phyloP scores from a whole-genome alignment of 2,797 vertebrate genomes.

The Buphagus erythrorhynchus region DNA sequence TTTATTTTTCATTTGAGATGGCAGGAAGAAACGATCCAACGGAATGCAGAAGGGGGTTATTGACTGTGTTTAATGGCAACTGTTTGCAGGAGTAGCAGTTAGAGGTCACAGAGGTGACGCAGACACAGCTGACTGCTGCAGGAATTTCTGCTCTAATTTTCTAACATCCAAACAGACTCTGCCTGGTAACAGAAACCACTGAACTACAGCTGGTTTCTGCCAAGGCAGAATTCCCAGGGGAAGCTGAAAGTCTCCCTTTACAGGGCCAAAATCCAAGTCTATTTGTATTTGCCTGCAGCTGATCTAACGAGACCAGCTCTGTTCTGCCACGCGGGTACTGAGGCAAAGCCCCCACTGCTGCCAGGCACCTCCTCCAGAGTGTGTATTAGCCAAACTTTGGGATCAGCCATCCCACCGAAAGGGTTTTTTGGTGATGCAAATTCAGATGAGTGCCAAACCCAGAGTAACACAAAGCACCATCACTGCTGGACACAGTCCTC shows the following conservation, averaged over 20 bases:
- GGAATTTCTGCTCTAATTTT: neutral
- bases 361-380: neutral
- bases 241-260: neutral
- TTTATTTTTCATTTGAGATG: constrained; percentile 36
- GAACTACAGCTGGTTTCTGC: neutral
- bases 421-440: neutral
- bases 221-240: neutral
- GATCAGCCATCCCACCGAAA: neutral
- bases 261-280: neutral
- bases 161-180: neutral
- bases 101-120: neutral
- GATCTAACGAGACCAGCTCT: neutral
- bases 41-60: neutral
- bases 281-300: neutral
- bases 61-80: neutral
- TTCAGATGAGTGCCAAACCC: neutral
- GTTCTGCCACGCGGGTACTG: accelerated
- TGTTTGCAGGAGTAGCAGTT: neutral
- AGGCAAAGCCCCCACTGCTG: neutral
- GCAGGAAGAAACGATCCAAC: neutral
- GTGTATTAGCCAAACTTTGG: accelerated
- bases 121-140: neutral
- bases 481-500: neutral
- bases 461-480: neutral
- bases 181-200: neutral